phyloP scores from a whole-genome alignment of 2,113 vertebrate species.

The Pituophis catenifer region DNA sequence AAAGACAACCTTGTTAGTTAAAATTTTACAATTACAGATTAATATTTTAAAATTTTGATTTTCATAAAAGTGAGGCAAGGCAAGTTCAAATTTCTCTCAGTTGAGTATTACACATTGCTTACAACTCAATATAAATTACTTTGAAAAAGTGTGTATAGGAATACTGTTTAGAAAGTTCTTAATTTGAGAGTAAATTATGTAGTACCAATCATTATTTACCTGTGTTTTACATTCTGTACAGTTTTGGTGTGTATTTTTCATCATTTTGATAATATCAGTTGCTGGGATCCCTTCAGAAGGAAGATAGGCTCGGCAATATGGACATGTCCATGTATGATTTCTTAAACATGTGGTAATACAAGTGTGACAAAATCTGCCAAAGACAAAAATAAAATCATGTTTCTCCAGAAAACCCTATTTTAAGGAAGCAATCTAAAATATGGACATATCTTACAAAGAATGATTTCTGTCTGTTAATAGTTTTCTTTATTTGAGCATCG shows the following conservation, averaged over 20 bases:
- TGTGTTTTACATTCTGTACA: constrained; percentile 57
- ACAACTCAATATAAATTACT: background rate
- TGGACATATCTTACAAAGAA: background rate
- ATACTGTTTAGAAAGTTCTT: background rate
- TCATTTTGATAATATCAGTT: constrained; percentile 61
- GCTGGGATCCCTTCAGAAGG: constrained; percentile 62
- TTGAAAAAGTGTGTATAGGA: background rate
- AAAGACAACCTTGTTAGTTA: constrained; percentile 1
- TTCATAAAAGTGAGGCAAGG: background rate
- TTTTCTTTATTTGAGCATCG: background rate
- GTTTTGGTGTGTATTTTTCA: constrained; percentile 53
- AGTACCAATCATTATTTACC: constrained; percentile 39
- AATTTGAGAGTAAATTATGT: background rate
- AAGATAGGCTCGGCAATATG: constrained; percentile 57
- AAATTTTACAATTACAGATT: background rate
- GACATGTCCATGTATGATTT: constrained; percentile 49
- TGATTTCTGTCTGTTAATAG: constrained; percentile 10
- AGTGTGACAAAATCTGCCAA: constrained; percentile 60
- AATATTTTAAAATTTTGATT: background rate
- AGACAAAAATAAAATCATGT: constrained; percentile 11
- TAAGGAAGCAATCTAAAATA: background rate
- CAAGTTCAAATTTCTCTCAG: background rate
- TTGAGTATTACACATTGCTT: background rate
- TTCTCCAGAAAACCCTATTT: background rate
- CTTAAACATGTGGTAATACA: constrained; percentile 62